Evolutionary conservation across 2,797 vertebrate species (phyloP).

Genomic region (Clarias laeviceps): DNA sequence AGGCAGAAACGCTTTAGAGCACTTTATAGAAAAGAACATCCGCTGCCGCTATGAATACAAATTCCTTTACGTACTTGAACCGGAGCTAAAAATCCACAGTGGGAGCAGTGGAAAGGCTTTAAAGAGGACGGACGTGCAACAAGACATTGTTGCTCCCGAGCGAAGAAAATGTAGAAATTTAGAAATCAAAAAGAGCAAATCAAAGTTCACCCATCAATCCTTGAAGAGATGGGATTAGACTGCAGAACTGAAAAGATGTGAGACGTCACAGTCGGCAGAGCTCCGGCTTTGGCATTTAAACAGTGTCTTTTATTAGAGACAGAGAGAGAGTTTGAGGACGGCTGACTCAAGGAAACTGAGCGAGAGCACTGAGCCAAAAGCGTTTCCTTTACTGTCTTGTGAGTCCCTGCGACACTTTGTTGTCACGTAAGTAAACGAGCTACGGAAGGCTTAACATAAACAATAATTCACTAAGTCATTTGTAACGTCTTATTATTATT

Average conservation of each 20-base stretch:
- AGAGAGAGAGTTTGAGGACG: background rate
- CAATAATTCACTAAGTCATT: too few relatives aligned
- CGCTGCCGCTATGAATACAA: background rate
- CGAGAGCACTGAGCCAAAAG: background rate
- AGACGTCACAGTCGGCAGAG: background rate
- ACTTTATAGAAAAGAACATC: background rate
- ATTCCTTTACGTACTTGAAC: background rate
- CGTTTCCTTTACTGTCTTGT: background rate
- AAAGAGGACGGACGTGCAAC: background rate
- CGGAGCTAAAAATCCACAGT: too few relatives aligned
- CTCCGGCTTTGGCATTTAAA: background rate
- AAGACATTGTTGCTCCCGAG: background rate
- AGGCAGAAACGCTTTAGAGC: constrained; percentile 3
- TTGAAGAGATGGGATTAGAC: background rate
- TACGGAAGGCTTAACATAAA: background rate
- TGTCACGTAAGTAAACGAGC: background rate
- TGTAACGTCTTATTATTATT: too few relatives aligned
- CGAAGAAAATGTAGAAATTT: background rate
- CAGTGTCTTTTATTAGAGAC: background rate
- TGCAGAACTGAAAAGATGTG: background rate
- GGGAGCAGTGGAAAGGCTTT: background rate
- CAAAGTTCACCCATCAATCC: background rate
- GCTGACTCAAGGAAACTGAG: background rate
- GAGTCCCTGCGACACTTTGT: background rate
- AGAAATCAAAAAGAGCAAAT: background rate